Percentiles rank a stretch among this genome's conserved stretches.
These are phyloP conservation scores for Gallinago nigripennis DNA, from an alignment of 2,797 vertebrate genomes.

Conservation along the genomic window DNA sequence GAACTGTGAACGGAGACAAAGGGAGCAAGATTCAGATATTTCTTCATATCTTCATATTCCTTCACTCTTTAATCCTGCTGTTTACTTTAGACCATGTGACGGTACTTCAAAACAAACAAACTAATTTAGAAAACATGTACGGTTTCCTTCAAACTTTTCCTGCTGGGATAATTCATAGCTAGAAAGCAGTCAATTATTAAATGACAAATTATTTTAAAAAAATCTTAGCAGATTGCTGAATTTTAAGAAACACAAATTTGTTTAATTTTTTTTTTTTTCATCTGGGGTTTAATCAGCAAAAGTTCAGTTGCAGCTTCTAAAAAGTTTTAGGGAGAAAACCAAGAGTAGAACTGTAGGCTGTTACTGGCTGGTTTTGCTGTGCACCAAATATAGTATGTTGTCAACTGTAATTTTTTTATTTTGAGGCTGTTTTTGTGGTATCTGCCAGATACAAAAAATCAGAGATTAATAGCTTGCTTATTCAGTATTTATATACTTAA, in stretches of 20 bases:
- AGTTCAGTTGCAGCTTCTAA: neutral
- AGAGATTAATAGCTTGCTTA: neutral
- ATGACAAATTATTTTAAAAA: neutral
- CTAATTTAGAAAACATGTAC: neutral
- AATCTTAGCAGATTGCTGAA: neutral
- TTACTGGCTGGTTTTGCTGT: neutral
- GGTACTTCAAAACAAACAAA: neutral
- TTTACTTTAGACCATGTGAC: neutral
- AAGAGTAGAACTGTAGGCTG: neutral
- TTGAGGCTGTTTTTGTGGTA: neutral
- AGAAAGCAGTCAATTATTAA: neutral
- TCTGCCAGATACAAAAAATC: neutral
- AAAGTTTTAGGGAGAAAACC: neutral
- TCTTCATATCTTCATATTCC: neutral
- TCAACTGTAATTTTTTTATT: neutral
- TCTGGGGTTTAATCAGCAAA: neutral
- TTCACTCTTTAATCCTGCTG: fast-evolving
- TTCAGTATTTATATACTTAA: neutral
- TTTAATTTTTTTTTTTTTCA: neutral
- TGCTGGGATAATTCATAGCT: neutral
- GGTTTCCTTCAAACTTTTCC: neutral
- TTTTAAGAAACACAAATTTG: neutral
- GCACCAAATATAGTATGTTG: neutral
- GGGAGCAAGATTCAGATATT: neutral
- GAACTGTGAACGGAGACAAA: neutral